Evolutionary conservation across 2,113 vertebrate genomes (phyloP).

Genomic region (Nyctereutes procyonoides): DNA sequence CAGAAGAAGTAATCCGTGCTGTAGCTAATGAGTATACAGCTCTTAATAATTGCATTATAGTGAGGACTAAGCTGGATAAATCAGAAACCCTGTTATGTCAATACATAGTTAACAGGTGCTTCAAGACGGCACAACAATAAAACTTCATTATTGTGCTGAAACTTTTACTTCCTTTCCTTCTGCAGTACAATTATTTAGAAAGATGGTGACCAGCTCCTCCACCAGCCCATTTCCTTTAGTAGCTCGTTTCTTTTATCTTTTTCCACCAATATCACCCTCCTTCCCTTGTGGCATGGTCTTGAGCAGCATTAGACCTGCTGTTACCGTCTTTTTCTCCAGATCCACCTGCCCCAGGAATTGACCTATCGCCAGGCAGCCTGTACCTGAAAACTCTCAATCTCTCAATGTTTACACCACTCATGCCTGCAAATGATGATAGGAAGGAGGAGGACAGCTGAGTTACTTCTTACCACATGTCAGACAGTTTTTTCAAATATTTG

Average conservation of each 20-base stretch:
- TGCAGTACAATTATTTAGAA: not conserved
- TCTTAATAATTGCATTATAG: constrained; percentile 9
- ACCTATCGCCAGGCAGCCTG: not conserved
- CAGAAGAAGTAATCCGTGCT: constrained; percentile 5
- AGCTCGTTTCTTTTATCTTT: not conserved
- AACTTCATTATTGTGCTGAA: not conserved
- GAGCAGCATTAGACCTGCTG: not conserved
- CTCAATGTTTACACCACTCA: no score
- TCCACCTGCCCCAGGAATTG: not conserved
- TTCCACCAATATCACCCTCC: not conserved
- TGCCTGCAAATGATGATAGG: not conserved
- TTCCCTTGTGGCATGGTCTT: not conserved
- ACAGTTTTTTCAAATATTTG: not conserved
- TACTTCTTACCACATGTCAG: not conserved
- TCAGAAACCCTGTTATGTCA: constrained; percentile 23
- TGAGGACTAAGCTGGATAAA: not conserved
- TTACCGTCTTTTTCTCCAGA: not conserved
- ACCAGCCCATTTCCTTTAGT: not conserved
- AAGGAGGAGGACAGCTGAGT: not conserved
- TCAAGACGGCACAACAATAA: not conserved
- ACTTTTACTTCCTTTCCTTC: not conserved
- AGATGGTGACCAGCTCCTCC: not conserved
- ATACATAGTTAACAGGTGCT: not conserved
- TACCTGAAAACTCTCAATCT: not conserved
- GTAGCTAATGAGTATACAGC: not conserved